phyloP scores from a whole-genome alignment of 2,888 invertebrate genomes.

The Platycheirus rosarum region DNA sequence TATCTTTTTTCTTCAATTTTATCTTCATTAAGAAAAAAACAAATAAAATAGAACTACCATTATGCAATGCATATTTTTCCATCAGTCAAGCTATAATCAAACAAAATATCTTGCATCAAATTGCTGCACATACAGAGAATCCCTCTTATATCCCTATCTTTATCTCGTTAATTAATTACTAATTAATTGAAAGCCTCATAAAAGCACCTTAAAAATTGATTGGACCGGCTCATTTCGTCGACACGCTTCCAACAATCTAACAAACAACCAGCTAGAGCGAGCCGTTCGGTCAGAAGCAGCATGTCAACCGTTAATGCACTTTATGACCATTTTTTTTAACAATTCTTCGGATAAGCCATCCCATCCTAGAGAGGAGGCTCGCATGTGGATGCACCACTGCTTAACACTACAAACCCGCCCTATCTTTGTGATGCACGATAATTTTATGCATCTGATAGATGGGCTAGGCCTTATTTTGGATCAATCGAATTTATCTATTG shows the following conservation, averaged over 20 bases:
- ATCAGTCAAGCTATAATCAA: constrained; percentile 37
- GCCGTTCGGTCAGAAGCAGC: constrained; percentile 21
- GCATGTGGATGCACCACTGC: constrained; percentile 9
- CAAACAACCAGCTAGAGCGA: neutral
- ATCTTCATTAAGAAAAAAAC: too few relatives aligned
- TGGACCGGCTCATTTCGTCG: constrained; percentile 60
- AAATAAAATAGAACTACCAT: neutral
- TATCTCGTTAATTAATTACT: constrained; percentile 68
- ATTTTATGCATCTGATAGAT: constrained; percentile 72
- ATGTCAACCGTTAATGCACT: constrained; percentile 56
- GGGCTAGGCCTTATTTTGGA: constrained; percentile 55
- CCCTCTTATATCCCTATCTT: constrained; percentile 47
- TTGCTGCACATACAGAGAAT: constrained; percentile 27
- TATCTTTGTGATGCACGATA: constrained; percentile 58
- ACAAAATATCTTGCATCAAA: constrained; percentile 33
- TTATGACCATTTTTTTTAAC: constrained; percentile 52
- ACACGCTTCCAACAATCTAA: constrained; percentile 46
- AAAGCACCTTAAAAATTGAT: constrained; percentile 50
- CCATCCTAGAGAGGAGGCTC: too few relatives aligned
- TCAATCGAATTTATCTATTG: constrained; percentile 33
- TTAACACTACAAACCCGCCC: constrained; percentile 51
- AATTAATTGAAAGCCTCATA: constrained; percentile 69
- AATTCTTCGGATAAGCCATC: constrained; percentile 31
- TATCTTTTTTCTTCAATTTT: too few relatives aligned
- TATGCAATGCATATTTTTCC: neutral